Evolutionary conservation across 2,113 vertebrate species (phyloP), one percentile per base, ranked within the genome.

Genomic region (Sander lucioperca): DNA sequence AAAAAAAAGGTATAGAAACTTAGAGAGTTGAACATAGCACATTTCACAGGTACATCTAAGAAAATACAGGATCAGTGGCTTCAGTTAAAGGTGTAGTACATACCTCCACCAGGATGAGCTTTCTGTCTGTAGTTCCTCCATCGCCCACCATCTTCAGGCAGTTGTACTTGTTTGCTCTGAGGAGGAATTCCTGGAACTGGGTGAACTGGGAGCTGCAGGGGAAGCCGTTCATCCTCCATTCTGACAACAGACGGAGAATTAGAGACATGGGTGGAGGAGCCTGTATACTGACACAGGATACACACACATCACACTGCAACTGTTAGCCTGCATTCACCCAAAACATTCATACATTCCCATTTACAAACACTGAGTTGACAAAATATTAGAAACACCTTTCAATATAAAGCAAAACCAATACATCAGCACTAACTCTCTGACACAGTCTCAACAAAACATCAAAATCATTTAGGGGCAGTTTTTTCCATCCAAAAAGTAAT

Each of bases 41-140:
- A 61, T 61, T 19, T 10, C 16, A 54, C 19, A 59, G 12, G 54
- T 23, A 25, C 10, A 13, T 59, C 7, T 4, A 9, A 18, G 3
- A 11, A 18, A 61, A 66, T 3, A 65, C 57, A 53, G 27, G 10
- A 48, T 30, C 13, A 59, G 3, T 12, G 23, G 2, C 6, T 47
- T 53, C 2, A 59, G 14, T 2, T 68, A 15, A 59, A 45, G 14
- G 33, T 61, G 1, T 5, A 36, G 39, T 12, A 43, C 86, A 4
- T 94, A 99, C 98, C 96, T 99, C 98, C 76, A 99, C 83, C 12
- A 99, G 93, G 87, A 99, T 97, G 84, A 99, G 91, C 91, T 97
- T 98, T 87, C 90, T 95, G 83, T 95, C 92, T 27, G 90, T 90
- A 59, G 90, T 87, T 65, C 82, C 85, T 50, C 83, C 85, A 36